These are phyloP conservation scores for Babyrousa celebensis DNA, from an alignment of 2,797 vertebrate genomes.

Conservation along the genomic window DNA sequence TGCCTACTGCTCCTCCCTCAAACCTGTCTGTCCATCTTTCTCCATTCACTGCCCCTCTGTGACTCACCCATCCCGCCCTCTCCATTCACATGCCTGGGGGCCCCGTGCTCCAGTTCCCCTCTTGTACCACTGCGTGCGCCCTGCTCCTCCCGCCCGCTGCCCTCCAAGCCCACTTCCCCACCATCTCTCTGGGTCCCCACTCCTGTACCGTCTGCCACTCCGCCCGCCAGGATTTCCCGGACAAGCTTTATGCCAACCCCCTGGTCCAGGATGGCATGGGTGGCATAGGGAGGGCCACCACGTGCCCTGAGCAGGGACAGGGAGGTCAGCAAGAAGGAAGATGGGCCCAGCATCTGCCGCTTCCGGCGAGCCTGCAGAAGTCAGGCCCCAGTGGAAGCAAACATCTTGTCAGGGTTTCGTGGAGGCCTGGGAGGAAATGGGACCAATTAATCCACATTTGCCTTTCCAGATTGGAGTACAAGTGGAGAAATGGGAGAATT, in stretches of 20 bases:
- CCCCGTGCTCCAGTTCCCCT: no score
- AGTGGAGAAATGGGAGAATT: slow-evolving; percentile 85
- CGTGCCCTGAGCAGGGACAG: rapidly evolving
- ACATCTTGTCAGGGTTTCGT: slow-evolving; percentile 30
- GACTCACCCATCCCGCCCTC: slow-evolving; percentile 48
- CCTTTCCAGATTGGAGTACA: slow-evolving; percentile 81
- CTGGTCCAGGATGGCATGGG: rapidly evolving
- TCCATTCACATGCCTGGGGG: rapidly evolving
- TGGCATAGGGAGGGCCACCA: rapidly evolving
- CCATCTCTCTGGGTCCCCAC: neutral
- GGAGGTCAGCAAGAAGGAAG: neutral
- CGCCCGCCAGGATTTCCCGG: neutral
- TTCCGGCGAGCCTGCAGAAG: neutral
- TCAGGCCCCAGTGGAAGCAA: neutral
- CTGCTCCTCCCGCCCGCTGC: neutral
- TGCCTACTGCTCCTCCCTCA: neutral
- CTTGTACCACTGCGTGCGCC: no score
- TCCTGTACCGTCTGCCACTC: neutral
- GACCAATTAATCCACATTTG: slow-evolving; percentile 78
- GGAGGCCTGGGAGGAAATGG: slow-evolving; percentile 61
- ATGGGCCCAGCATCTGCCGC: neutral
- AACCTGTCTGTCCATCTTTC: neutral
- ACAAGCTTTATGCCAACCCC: rapidly evolving
- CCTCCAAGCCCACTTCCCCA: neutral
- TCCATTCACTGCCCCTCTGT: neutral